Evolutionary conservation across 2,888 invertebrate species (phyloP).

Genomic region (Drymonia ruficornis): DNA sequence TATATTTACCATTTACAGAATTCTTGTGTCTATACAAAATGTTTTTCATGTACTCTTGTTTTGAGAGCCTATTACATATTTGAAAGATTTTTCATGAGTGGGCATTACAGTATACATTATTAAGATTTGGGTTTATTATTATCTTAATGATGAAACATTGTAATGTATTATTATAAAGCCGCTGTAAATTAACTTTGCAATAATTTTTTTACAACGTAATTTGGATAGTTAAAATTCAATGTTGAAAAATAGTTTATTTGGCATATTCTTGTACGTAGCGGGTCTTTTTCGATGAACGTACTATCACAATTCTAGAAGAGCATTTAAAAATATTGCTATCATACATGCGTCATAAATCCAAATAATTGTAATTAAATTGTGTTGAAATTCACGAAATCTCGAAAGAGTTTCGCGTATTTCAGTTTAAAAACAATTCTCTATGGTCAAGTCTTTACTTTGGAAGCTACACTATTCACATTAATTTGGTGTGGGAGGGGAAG

Average conservation of each 20-base stretch:
- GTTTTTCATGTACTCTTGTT: slow-evolving; percentile 85
- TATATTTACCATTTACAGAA: slow-evolving; percentile 86
- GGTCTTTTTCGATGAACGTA: slow-evolving; percentile 36
- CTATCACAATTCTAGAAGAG: slow-evolving; percentile 25
- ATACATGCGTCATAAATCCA: not conserved
- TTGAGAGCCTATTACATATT: slow-evolving; percentile 84
- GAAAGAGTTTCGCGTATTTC: no score
- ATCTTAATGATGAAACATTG: slow-evolving; percentile 49
- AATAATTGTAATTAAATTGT: not conserved
- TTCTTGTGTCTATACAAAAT: slow-evolving; percentile 85
- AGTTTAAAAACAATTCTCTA: no score
- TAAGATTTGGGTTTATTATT: slow-evolving; percentile 53
- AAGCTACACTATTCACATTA: no score
- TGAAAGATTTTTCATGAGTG: slow-evolving; percentile 69
- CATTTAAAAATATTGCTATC: slow-evolving; percentile 12
- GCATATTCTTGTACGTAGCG: slow-evolving; percentile 72
- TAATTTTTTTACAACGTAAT: slow-evolving; percentile 74
- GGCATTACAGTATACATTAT: slow-evolving; percentile 60
- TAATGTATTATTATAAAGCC: slow-evolving; percentile 62
- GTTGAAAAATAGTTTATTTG: slow-evolving; percentile 64
- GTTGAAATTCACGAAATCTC: no score
- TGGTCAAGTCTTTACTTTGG: no score
- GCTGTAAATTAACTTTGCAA: slow-evolving; percentile 66
- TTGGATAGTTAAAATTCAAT: slow-evolving; percentile 56
- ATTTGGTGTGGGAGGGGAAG: no score